These are phyloP conservation scores for Stichopus chloronotus DNA, from an alignment of 35 echinoderm and acorn worm species.

Conservation along the genomic window DNA sequence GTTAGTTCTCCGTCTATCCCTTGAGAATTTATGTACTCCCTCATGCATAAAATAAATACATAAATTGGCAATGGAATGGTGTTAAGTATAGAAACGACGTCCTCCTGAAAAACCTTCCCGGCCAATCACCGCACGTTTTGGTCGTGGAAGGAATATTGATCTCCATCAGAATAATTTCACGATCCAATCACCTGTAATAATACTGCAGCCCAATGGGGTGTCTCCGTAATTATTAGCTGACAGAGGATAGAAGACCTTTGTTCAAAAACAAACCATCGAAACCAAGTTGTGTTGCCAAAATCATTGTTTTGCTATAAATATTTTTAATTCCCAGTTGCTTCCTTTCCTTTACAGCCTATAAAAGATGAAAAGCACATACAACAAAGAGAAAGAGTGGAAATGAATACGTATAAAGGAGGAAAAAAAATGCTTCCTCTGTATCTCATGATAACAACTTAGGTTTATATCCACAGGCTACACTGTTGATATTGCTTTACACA, in stretches of 20 bases:
- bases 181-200: slow-evolving; percentile 18
- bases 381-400: background rate
- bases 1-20: too few relatives aligned
- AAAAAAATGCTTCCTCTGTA: slow-evolving; percentile 17
- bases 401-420: background rate
- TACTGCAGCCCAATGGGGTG: background rate
- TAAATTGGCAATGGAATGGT: too few relatives aligned
- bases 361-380: background rate
- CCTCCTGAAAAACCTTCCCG: too few relatives aligned
- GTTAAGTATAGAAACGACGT: too few relatives aligned
- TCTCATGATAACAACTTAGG: slow-evolving; percentile 14
- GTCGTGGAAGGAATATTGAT: background rate
- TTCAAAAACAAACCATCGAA: background rate
- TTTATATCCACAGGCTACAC: slow-evolving; percentile 15
- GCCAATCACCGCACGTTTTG: too few relatives aligned
- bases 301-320: slow-evolving; percentile 1
- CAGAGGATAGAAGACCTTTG: background rate
- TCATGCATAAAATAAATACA: too few relatives aligned
- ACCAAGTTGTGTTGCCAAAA: background rate
- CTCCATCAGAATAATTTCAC: background rate
- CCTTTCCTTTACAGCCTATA: background rate
- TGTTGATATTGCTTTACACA: background rate
- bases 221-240: background rate
- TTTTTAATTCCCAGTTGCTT: slow-evolving; percentile 32
- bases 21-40: too few relatives aligned